Percentiles rank a stretch among this genome's conserved stretches.
phyloP scores from a whole-genome alignment of 2,113 vertebrate genomes.

The human (Homo sapiens) region DNA sequence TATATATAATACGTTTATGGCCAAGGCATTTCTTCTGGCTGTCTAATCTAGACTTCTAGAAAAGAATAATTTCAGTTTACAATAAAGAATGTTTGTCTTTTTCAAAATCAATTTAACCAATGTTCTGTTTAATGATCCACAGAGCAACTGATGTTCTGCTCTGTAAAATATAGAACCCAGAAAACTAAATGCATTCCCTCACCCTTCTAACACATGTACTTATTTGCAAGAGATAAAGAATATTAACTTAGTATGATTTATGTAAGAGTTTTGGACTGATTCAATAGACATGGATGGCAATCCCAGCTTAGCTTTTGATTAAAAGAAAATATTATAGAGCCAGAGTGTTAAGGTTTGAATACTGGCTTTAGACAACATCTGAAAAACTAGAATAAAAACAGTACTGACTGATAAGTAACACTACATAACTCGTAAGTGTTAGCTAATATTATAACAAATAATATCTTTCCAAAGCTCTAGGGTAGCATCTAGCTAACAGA shows the following conservation, averaged over 20 bases:
- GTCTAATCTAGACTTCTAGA: not conserved
- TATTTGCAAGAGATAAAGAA: not conserved
- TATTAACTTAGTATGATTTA: not conserved
- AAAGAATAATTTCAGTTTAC: not conserved
- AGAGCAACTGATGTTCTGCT: not conserved
- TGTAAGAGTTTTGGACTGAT: not conserved
- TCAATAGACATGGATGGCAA: not conserved
- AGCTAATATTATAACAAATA: not conserved
- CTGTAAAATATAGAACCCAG: not conserved
- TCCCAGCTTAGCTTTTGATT: not conserved
- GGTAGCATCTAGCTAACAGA: not conserved
- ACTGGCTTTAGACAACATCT: not conserved
- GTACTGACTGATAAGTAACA: not conserved
- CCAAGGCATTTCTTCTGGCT: not conserved
- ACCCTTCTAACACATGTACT: not conserved
- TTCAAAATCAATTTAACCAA: conserved; percentile 20
- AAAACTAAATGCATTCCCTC: not conserved
- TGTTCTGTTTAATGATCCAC: not conserved
- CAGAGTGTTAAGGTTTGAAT: not conserved
- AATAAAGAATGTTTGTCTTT: not conserved
- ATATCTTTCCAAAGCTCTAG: not conserved
- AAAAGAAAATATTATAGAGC: not conserved
- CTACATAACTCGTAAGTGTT: not conserved
- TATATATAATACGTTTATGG: not conserved
- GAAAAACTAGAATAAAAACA: conserved; percentile 33